Base-by-base conservation (phyloP, 2,888 invertebrate genomes). In the Xestobium rufovillosum region DNA sequence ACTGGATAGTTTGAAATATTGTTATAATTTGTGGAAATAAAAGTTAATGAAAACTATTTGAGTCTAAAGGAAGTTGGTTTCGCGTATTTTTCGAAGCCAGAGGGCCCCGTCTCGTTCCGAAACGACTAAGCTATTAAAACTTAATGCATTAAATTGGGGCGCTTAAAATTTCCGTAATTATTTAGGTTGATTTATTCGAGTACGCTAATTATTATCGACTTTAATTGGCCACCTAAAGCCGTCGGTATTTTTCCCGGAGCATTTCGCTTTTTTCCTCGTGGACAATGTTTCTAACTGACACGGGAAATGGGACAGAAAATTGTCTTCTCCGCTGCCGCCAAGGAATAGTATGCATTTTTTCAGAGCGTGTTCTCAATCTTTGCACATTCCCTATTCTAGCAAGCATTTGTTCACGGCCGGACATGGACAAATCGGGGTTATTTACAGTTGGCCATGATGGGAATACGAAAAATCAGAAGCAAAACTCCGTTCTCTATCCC, bases 271-370 rank as follows among this genome's bases (percentile, higher is more conserved):
- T n/a, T 50, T 48, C 44, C 41, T 47, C 52, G 51, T 56, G 57
- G 58, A 56, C 58, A 57, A 46, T 45, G 53, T 38, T 45, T 35
- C 51, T 55, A 60, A 65, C 60, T 55, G 63, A 66, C 65, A 61
- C 55, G 60, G 54, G 56, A 65, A 67, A 67, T 67, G 66, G 63
- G 54, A 63, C 58, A 63, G 67, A 67, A 67, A 67, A 67, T 67
- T 67, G 66, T 66, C 66, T 64, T 59, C 55, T 55, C 52, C 56
- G 46, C 48, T 52, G 49, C 50, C 51, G 46, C 49, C 57, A 51
- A 54, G 56, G 58, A 59, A 61, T 59, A 51, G 57, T 59, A 59
- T 60, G 59, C 61, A 61, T 66, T 67, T 65, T 65, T 65, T 61
- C 56, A 53, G 49, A 50, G 50, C 56, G 59, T 57, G 57, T 60